Base-by-base conservation (phyloP, 35 echinoderm and acorn worm genomes). In the Chiridota heheva region DNA sequence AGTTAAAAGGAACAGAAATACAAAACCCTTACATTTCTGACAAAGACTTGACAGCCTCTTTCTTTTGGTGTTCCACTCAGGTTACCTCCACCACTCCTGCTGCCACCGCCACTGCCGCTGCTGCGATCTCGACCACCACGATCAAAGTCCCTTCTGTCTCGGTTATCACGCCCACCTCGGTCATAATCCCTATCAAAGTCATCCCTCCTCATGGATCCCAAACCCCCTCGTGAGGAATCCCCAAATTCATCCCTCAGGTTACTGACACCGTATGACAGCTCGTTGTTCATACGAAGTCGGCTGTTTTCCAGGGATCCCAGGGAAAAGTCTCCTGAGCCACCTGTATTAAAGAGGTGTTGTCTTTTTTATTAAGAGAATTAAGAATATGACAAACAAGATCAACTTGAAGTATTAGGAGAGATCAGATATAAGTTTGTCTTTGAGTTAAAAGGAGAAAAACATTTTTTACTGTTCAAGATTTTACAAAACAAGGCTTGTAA, bases 21-120 rank as follows among this genome's bases (percentile, higher is more conserved):
- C 8, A 2, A 10, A 40, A 67, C 38, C 85, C 95, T 98, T 78
- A 98, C 95, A 77, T 98, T 98, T 49, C 89, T 83, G 22, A 98
- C 85, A 77, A 98, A 91, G 12, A 98, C 80, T 53, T 91, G 89
- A 15, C 78, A 92, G 22, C 89, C 89, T 16, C 51, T 63, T 44
- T 96, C 85, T 39, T 90, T 90, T 1, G 87, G 80, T 41, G 42
- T 82, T 45, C 80, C 80, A 25, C 81, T 63, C 63, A 73, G 60
- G 49, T 87, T 86, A 31, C 90, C 59, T 6, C 82, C 88, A 29
- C 82, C 84, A 78, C 84, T 82, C 66, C 72, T 73, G n/a, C 90
- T 60, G 42, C 76, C 76, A 24, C 80, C 32, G 41, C 81, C 85
- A 32, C 82, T 25, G 4, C 67, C 67, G 13, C 60, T 37, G 22